A percentile compares a stretch with the other conserved stretches of the same genome.
phyloP scores from a whole-genome alignment of 2,113 vertebrate genomes.

The Sylvietta virens region DNA sequence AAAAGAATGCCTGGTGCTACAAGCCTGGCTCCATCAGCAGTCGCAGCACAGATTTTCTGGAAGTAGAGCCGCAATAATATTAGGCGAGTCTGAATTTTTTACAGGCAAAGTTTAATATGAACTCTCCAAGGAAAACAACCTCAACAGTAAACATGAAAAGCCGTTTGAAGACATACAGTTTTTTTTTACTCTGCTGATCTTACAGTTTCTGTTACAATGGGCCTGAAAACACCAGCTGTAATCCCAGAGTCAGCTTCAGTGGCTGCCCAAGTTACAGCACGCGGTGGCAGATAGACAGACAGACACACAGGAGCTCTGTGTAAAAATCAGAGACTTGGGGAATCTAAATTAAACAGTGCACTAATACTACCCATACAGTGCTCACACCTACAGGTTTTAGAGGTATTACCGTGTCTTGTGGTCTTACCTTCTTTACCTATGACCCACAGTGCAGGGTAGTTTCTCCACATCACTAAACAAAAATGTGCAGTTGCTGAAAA shows the following conservation, averaged over 20 bases:
- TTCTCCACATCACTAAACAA: neutral
- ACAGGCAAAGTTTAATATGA: neutral
- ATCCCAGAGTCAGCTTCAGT: neutral
- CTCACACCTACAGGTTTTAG: neutral
- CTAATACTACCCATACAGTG: neutral
- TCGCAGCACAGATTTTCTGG: neutral
- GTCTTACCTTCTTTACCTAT: neutral
- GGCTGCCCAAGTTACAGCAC: neutral
- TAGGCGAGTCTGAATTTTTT: slow-evolving; percentile 11
- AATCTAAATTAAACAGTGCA: neutral
- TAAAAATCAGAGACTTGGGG: neutral
- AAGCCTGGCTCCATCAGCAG: neutral
- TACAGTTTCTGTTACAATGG: neutral
- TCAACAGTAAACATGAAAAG: neutral
- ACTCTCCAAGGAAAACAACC: neutral
- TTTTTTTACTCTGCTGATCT: neutral
- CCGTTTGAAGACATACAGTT: neutral
- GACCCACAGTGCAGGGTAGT: neutral
- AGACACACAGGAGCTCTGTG: neutral
- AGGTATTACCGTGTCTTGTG: neutral
- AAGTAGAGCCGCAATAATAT: neutral
- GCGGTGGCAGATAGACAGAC: rapidly evolving
- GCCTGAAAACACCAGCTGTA: neutral
- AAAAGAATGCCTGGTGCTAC: neutral
- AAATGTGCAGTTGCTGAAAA: neutral